A percentile compares a stretch with the other conserved stretches of the same genome.
Evolutionary conservation across 2,797 vertebrate genomes (phyloP).

Genomic region (Trachurus trachurus): DNA sequence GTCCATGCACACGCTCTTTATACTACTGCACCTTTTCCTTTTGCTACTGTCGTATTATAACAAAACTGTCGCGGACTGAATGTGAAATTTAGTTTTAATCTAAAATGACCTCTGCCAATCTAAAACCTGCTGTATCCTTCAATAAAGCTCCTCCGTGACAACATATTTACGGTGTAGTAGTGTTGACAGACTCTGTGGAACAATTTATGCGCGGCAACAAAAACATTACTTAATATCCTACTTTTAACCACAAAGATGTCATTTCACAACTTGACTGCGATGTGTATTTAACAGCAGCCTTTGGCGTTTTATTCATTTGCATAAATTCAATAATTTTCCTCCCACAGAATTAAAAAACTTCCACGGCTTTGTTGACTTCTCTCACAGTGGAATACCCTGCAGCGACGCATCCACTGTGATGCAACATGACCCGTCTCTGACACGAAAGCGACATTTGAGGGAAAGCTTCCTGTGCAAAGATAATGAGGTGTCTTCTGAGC

Average conservation of each 20-base stretch:
- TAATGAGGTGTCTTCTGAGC: constrained; percentile 23
- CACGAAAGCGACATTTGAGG: constrained; percentile 37
- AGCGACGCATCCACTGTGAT: constrained; percentile 25
- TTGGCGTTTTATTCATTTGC: constrained; percentile 48
- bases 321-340: constrained; percentile 51
- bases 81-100: background rate
- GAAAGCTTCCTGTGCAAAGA: constrained; percentile 32
- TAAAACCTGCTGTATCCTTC: background rate
- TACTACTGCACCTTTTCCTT: no score
- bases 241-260: background rate
- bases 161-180: background rate
- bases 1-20: no score
- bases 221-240: constrained; percentile 31
- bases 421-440: constrained; percentile 58
- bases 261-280: constrained; percentile 17
- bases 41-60: no score
- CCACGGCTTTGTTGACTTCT: constrained; percentile 38
- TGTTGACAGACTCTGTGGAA: constrained; percentile 7
- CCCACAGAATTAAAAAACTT: constrained; percentile 44
- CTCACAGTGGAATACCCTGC: constrained; percentile 33
- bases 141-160: background rate
- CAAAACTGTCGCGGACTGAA: background rate
- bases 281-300: constrained; percentile 46
- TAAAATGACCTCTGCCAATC: background rate
- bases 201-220: constrained; percentile 16